Percentiles rank a stretch among this genome's conserved stretches.
Evolutionary conservation across 2,888 invertebrate species (phyloP).

Genomic region (Scaptomyza caliginosa): DNA sequence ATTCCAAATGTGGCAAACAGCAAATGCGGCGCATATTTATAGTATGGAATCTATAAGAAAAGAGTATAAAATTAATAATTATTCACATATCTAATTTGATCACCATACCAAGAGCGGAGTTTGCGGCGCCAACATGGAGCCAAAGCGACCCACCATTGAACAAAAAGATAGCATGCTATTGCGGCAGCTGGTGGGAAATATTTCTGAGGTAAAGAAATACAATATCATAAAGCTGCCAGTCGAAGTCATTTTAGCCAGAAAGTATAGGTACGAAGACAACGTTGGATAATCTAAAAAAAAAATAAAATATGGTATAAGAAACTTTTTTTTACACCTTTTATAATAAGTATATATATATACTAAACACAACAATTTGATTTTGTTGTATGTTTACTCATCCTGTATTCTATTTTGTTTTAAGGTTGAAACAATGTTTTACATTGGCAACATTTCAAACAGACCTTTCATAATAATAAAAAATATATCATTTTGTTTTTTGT

Average conservation of each 20-base stretch:
- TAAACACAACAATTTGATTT: too few species aligned
- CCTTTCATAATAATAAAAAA: too few species aligned
- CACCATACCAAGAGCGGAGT: constrained; percentile 86
- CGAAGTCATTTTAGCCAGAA: constrained; percentile 87
- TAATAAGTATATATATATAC: too few species aligned
- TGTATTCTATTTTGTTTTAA: too few species aligned
- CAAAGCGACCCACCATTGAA: constrained; percentile 89
- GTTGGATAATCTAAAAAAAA: constrained; percentile 43
- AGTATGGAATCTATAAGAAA: constrained; percentile 62
- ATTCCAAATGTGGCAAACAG: constrained; percentile 86
- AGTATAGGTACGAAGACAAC: constrained; percentile 86
- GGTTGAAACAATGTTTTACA: too few species aligned
- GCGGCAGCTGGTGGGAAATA: constrained; percentile 88
- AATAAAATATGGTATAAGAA: neutral
- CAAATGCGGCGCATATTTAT: constrained; percentile 86
- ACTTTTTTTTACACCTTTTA: neutral
- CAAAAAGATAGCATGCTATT: constrained; percentile 88
- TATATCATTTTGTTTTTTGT: too few species aligned
- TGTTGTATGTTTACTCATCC: too few species aligned
- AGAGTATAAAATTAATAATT: neutral
- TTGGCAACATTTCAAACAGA: too few species aligned
- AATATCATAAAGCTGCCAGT: constrained; percentile 88
- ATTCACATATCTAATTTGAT: rapidly evolving
- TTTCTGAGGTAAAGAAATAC: constrained; percentile 88
- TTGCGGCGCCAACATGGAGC: constrained; percentile 89